These are phyloP conservation scores for Heliothis virescens DNA, from an alignment of 1,140 invertebrate genomes.

Conservation along the genomic window DNA sequence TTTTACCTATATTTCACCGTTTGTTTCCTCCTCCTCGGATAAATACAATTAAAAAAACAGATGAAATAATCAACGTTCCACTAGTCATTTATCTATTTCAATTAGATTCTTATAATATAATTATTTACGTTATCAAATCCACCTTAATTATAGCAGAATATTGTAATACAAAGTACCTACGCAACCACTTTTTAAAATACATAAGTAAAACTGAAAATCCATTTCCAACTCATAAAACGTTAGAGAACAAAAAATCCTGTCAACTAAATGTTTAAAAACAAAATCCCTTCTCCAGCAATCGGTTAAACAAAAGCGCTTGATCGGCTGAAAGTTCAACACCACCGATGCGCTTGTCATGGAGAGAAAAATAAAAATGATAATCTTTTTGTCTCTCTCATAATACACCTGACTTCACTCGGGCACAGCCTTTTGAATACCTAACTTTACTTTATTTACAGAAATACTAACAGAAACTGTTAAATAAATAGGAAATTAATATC, in stretches of 20 bases:
- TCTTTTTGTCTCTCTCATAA: conserved; percentile 11
- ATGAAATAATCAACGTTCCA: too few species aligned
- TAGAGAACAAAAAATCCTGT: not conserved
- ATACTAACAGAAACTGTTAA: not conserved
- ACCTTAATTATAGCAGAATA: too few species aligned
- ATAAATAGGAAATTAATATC: too few species aligned
- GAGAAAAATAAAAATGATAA: conserved; percentile 24
- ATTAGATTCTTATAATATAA: too few species aligned
- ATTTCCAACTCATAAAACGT: not conserved
- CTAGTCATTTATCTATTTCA: too few species aligned
- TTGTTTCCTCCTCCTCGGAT: too few species aligned
- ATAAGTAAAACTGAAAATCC: too few species aligned
- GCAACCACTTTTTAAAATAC: too few species aligned
- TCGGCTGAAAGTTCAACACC: not conserved
- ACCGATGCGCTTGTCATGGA: conserved; percentile 26
- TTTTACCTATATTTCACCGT: too few species aligned
- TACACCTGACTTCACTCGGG: conserved; percentile 24
- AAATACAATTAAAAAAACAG: too few species aligned
- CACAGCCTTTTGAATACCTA: not conserved
- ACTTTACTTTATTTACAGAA: not conserved
- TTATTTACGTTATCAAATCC: too few species aligned
- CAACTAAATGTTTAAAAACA: not conserved
- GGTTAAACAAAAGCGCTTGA: conserved; percentile 17
- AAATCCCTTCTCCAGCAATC: not conserved
- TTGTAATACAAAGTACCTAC: too few species aligned